Evolutionary conservation across 1,140 invertebrate species (phyloP), one percentile per base, ranked within the genome.

Genomic region (Eupristina koningsbergeri): DNA sequence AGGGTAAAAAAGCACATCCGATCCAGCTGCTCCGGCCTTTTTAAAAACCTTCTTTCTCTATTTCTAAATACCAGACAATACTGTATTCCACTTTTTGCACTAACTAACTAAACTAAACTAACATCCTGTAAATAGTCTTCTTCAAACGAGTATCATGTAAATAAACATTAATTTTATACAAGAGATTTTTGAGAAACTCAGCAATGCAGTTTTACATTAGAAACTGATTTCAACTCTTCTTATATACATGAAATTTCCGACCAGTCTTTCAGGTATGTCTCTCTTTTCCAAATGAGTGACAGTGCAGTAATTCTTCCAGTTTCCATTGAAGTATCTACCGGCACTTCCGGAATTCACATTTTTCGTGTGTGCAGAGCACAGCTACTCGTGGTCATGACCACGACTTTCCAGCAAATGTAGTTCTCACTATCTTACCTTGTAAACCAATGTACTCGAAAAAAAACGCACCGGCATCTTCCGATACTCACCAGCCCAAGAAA

Each of bases 321-420:
- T 15, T n/a, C 69, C 69, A 67, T 73, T 41, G 22, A 73, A 73
- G 74, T 39, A 61, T 39, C 58, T 29, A 8, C 3, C 53, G 76
- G 58, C 53, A 69, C 63, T 80, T 80, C 77, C 77, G 77, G 61
- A 69, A 69, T 80, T 41, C 76, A 36, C 76, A 45, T 63, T 39
- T 45, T 61, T 58, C 47, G n/a, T 15, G 0, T 61, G 41, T 17
- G 39, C 45, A 22, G 2, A 34, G 73, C 26, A 22, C 15, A 34
- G 73, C 26, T 45, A 13, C n/a, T 13, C 47, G 36, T 73, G 69
- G 69, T 81, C 67, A 81, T 45, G 53, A n/a, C 73, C 64, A 36
- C 39, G 73, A 80, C 80, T 82, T 82, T 76, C 73, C 71, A 82
- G 80, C 74, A 67, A 82, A 76, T 67, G 39, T 29, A 76, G n/a